Base-by-base conservation (phyloP, 2,888 invertebrate species). In the Germaria angustata region DNA sequence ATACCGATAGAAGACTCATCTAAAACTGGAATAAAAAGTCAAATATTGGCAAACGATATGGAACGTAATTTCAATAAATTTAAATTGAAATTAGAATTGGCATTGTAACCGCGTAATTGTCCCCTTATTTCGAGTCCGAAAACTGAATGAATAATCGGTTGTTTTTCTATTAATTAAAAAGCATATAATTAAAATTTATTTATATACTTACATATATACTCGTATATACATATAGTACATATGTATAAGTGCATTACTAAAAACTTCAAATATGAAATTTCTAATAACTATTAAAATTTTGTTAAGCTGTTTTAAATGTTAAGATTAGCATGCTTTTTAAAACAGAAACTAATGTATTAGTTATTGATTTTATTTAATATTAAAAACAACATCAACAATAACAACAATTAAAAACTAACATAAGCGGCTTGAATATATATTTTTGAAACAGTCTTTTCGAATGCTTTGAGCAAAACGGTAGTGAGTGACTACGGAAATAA, bases 391-490 rank as follows among this genome's bases (percentile, higher is more conserved):
- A 34, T 51, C 39, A n/a, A 17, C 2, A 36, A 49, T 34, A 55
- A 65, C 24, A 75, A 28, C 24, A 51, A 49, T 41, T 32, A 36
- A 3, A 51, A 59, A 59, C 20, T 13, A 53, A 36, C 51, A 44
- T 53, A 41, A 24, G 32, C 32, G 53, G 28, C 24, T 69, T 66
- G 20, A 59, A 66, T 53, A 51, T 36, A 44, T 44, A 46, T 55
- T 66, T 66, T 57, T 7, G 17, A 80, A 73, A 55, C 63, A 80
- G 80, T 80, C 63, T 80, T 41, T 61, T 49, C 49, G 49, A 69
- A 69, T 28, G 49, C 69, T 53, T 75, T 20, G 36, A 69, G n/a
- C 39, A 24, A 57, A 68, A 63, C 80, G 75, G 80, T 69, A 53
- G 63, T 69, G 39, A 75, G 41, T 36, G 51, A 49, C 6, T 24